A percentile compares a stretch with the other conserved stretches of the same genome.
Evolutionary conservation across 2,797 vertebrate genomes (phyloP).

Genomic region (Brachyrhaphis roseni): DNA sequence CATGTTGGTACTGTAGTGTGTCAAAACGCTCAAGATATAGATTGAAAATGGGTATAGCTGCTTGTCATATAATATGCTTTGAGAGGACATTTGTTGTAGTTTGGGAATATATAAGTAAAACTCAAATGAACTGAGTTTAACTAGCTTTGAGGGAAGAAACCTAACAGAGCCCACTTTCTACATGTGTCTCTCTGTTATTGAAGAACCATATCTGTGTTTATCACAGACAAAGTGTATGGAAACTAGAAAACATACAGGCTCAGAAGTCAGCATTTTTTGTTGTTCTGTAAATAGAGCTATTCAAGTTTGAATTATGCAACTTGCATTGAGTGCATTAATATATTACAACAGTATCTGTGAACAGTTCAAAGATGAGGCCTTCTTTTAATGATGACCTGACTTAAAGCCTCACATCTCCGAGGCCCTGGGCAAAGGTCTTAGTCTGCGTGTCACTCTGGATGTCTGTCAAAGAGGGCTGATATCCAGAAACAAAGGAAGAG

Average conservation of each 20-base stretch:
- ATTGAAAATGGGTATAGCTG: constrained; percentile 5
- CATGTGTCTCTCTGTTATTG: no score
- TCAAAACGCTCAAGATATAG: constrained; percentile 39
- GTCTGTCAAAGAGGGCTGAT: neutral
- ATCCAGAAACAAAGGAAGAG: neutral
- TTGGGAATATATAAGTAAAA: no score
- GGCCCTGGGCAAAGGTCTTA: neutral
- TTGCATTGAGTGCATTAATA: neutral
- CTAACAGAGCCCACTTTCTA: no score
- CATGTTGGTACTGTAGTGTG: constrained; percentile 36
- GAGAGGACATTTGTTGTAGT: no score
- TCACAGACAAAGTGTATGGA: neutral
- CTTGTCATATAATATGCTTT: no score
- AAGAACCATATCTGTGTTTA: no score
- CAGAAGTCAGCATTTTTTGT: neutral
- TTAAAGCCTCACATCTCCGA: neutral
- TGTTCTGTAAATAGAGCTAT: neutral
- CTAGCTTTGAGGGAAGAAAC: no score
- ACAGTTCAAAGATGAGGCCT: neutral
- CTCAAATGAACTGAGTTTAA: no score
- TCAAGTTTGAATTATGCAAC: neutral
- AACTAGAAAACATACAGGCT: neutral
- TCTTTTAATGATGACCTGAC: neutral
- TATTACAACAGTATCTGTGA: neutral
- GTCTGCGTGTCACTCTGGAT: neutral